Conservation (phyloP, 2,113 vertebrate genomes). For the Oenanthe melanoleuca region DNA sequence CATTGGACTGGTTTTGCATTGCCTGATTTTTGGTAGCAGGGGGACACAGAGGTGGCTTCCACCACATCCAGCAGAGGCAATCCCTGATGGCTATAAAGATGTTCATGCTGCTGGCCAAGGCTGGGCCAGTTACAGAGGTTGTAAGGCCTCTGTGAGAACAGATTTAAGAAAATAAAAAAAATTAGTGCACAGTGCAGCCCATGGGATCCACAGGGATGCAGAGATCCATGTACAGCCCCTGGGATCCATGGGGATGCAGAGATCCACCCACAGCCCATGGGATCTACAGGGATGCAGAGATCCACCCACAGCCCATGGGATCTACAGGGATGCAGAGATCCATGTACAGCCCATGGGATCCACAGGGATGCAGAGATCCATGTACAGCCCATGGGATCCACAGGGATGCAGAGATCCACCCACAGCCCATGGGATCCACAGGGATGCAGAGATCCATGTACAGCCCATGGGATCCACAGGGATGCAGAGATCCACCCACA, state of each 20-base stretch:
- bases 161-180: neutral
- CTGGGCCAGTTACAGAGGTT: fast-evolving
- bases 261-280: neutral
- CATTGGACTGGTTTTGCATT: fast-evolving
- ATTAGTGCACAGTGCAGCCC: neutral
- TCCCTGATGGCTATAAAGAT: neutral
- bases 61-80: fast-evolving
- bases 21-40: neutral
- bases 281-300: no score
- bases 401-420: neutral
- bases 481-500: neutral
- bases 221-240: neutral
- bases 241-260: neutral
- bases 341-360: no score
- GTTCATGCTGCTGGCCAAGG: neutral
- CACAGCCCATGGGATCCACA: neutral
- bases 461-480: neutral
- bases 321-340: no score
- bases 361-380: no score
- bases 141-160: fast-evolving
- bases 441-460: no score
- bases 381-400: neutral
- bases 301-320: no score
- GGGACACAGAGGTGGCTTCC: neutral
- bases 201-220: neutral